Percentiles rank a stretch among this genome's conserved stretches.
Conservation (phyloP, 1,140 invertebrate genomes). For the Notospermus geniculatus region DNA sequence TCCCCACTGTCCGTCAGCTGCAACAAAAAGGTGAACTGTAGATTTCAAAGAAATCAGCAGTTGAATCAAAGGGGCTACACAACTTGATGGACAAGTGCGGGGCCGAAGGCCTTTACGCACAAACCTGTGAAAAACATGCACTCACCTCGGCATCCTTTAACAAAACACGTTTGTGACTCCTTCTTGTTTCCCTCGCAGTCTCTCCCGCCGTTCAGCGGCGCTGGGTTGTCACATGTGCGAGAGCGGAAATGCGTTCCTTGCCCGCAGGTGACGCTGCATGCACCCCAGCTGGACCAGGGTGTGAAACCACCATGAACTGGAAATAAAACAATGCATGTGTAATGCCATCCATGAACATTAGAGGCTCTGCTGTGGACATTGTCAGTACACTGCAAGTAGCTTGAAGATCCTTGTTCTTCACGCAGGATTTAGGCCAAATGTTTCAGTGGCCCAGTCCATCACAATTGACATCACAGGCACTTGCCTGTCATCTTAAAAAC, state of each 20-base stretch:
- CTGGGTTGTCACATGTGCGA: conserved; percentile 64
- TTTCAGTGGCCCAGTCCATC: not conserved
- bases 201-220: conserved; percentile 43
- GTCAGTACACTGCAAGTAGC: too few species aligned
- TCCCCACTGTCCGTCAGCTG: conserved; percentile 57
- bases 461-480: not conserved
- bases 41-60: too few species aligned
- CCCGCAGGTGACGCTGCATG: conserved; percentile 68
- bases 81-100: too few species aligned
- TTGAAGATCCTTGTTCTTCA: too few species aligned
- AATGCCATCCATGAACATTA: not conserved
- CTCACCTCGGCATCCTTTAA: conserved; percentile 41
- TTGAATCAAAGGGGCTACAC: too few species aligned
- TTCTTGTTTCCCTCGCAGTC: conserved; percentile 33
- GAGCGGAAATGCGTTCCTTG: conserved; percentile 63
- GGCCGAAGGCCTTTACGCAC: too few species aligned
- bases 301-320: conserved; percentile 66
- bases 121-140: too few species aligned
- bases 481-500: too few species aligned
- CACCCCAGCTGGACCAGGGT: conserved; percentile 65
- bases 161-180: conserved; percentile 37
- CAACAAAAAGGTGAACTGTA: conserved; percentile 13
- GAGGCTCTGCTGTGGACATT: not conserved
- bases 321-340: conserved; percentile 18
- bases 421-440: not conserved